Conservation (phyloP, 1,140 invertebrate genomes). For the Cheumatopsyche charites region DNA sequence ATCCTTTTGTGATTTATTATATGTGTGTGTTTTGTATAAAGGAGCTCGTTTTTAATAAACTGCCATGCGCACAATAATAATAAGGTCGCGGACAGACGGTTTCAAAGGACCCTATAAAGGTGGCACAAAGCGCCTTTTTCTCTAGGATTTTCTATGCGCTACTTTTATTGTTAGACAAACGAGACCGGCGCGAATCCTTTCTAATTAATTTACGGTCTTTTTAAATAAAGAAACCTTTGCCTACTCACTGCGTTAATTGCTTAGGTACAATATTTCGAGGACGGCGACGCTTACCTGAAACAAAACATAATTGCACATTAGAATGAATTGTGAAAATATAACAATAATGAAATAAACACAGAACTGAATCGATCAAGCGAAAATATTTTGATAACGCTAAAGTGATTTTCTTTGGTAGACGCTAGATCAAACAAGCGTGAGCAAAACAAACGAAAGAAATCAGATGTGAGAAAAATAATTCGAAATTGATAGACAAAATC, state of each 20-base stretch:
- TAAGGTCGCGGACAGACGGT: background rate
- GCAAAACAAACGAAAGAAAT: background rate
- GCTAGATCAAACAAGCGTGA: no score
- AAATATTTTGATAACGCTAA: no score
- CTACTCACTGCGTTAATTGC: background rate
- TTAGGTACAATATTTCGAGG: background rate
- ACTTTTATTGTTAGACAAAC: background rate
- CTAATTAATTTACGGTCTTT: background rate
- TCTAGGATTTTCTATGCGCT: no score
- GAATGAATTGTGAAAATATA: no score
- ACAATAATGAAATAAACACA: no score
- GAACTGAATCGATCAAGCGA: background rate
- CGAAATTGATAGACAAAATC: background rate
- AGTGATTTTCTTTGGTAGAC: no score
- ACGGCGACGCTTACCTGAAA: constrained; percentile 14
- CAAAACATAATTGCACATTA: constrained; percentile 13
- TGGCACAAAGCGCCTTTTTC: background rate
- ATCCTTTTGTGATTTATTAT: constrained; percentile 21
- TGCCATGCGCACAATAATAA: background rate
- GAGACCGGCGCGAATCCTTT: background rate
- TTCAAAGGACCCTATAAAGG: background rate
- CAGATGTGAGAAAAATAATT: background rate
- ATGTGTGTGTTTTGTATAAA: background rate
- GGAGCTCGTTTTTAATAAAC: constrained; percentile 19
- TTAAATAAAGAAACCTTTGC: background rate